Evolutionary conservation across 2,888 invertebrate genomes (phyloP).

Genomic region (Lasioglossum pauxillum): DNA sequence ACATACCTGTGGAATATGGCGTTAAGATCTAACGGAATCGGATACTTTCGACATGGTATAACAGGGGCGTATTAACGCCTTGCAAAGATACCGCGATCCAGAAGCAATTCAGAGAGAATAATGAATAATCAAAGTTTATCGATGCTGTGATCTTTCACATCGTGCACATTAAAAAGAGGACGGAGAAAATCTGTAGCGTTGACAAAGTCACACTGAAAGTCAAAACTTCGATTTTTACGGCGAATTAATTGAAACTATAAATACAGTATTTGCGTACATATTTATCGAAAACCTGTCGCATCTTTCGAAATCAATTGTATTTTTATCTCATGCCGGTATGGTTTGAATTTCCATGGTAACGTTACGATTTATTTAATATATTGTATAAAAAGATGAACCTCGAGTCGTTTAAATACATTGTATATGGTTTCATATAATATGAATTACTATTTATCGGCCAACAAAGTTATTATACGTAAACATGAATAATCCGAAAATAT

Average conservation of each 20-base stretch:
- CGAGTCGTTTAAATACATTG: too few relatives aligned
- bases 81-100: constrained; percentile 6
- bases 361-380: neutral
- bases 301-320: neutral
- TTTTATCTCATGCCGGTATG: neutral
- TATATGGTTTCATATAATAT: neutral
- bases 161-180: neutral
- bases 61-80: constrained; percentile 35
- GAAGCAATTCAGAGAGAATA: neutral
- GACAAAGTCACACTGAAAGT: constrained; percentile 3
- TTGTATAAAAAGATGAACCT: neutral
- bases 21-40: constrained; percentile 69
- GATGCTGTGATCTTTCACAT: neutral
- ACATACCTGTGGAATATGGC: constrained; percentile 53
- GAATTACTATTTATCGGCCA: neutral
- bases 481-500: neutral
- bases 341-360: neutral
- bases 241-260: neutral
- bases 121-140: constrained; percentile 19
- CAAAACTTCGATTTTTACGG: neutral
- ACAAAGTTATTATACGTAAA: neutral
- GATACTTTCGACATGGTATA: constrained; percentile 37
- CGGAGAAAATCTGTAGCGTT: neutral
- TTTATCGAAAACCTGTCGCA: neutral
- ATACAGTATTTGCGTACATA: neutral